Percentiles rank a stretch among this genome's conserved stretches.
Conservation (phyloP, 2,888 invertebrate species). For the Napeogenes inachia region DNA sequence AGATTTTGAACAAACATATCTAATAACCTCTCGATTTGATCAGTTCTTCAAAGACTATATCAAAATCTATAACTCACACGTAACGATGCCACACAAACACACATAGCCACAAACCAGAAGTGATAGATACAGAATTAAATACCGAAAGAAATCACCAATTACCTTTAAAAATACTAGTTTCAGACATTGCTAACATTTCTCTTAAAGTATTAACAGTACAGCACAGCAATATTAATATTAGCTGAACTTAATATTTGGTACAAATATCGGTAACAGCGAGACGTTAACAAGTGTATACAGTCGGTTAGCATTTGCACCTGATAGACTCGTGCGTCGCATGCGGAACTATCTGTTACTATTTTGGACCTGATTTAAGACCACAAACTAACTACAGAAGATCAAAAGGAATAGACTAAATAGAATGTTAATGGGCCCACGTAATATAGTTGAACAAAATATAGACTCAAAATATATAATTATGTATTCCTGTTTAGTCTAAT, state of each 20-base stretch:
- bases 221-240: not conserved
- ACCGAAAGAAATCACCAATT: conserved; percentile 2
- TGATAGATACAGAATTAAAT: not conserved
- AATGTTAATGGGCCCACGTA: conserved; percentile 30
- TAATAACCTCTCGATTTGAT: too few species aligned
- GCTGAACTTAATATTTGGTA: not conserved
- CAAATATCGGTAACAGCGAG: conserved; percentile 3
- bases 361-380: conserved; percentile 66
- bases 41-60: conserved; percentile 13
- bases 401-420: conserved; percentile 56
- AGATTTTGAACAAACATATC: too few species aligned
- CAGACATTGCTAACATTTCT: conserved; percentile 12
- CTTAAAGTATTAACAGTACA: not conserved
- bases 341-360: conserved; percentile 70
- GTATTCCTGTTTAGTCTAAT: not conserved
- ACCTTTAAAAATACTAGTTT: conserved; percentile 36
- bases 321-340: conserved; percentile 54
- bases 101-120: not conserved
- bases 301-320: conserved; percentile 58
- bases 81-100: not conserved
- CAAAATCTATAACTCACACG: not conserved
- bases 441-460: conserved; percentile 17
- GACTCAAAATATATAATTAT: conserved; percentile 4
- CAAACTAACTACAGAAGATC: conserved; percentile 66
- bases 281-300: conserved; percentile 9